phyloP scores from a whole-genome alignment of 2,888 invertebrate genomes.

The Hirtodrosophila alboralis region DNA sequence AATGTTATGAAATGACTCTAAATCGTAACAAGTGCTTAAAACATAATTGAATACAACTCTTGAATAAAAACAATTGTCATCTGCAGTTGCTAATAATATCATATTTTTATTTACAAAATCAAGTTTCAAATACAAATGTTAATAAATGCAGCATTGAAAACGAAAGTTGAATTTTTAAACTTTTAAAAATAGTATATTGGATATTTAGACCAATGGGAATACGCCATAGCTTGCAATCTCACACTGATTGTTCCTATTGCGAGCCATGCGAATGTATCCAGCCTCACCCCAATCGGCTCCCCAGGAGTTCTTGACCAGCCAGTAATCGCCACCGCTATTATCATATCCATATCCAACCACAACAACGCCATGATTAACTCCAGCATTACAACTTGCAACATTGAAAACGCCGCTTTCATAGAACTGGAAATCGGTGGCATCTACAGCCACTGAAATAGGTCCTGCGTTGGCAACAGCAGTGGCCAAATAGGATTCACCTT shows the following conservation, averaged over 20 bases:
- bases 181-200: too few species aligned
- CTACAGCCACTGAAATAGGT: slow-evolving; percentile 93
- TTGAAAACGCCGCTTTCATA: slow-evolving; percentile 91
- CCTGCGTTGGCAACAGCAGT: slow-evolving; percentile 92
- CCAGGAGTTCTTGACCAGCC: slow-evolving; percentile 90
- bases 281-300: slow-evolving; percentile 89
- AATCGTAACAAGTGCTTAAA: too few species aligned
- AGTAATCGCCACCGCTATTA: slow-evolving; percentile 85
- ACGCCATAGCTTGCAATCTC: slow-evolving; percentile 92
- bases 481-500: slow-evolving; percentile 88
- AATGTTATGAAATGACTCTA: too few species aligned
- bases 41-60: slow-evolving; percentile 11
- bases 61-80: slow-evolving; percentile 10
- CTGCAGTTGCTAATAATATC: background rate
- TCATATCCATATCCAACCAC: slow-evolving; percentile 82
- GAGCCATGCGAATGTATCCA: slow-evolving; percentile 94
- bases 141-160: too few species aligned
- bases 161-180: too few species aligned
- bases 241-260: slow-evolving; percentile 92
- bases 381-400: slow-evolving; percentile 89
- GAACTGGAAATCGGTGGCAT: slow-evolving; percentile 93
- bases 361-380: slow-evolving; percentile 88
- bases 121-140: background rate
- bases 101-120: too few species aligned
- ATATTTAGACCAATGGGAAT: slow-evolving; percentile 90